Base-by-base conservation (phyloP, 2,888 invertebrate genomes). In the Tortrix viridana region DNA sequence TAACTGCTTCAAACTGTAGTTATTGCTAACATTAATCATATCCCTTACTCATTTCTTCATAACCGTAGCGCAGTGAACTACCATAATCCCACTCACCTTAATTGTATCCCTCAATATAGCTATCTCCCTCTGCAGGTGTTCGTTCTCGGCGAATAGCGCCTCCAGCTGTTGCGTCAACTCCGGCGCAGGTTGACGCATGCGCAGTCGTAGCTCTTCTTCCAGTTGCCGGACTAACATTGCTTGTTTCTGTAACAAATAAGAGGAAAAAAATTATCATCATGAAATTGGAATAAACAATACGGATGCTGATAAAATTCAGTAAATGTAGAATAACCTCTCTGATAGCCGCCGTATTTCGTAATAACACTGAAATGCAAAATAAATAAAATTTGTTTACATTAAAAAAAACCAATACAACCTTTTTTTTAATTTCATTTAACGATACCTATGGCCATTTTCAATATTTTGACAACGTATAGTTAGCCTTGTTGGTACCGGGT, bases 121-220 rank as follows among this genome's bases (percentile, higher is more conserved):
- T 74, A 98, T 97, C 92, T 98, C 98, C 75, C 98, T 94, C 76
- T 97, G 96, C 76, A 98, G 94, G 82, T 98, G 98, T 90, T 98
- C 98, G 84, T 98, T 98, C 87, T 98, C 98, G 53, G 96, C 95
- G 86, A 96, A 98, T 69, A 98, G 93, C 56, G 96, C 96, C 88
- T 98, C 97, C 92, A 98, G 94, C 89, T 98, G 98, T 83, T 97
- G 96, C 82, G 97, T 97, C 83, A 98, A 94, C 88, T 98, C 98
- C 69, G 97, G 95, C 79, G 97, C 97, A 1, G 98, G 97, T 70
- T 97, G 97, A 38, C 97, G 93, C 95, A 97, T 96, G 74, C 97
- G 93, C 89, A 97, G 93, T 79, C 98, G 93, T 63, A 98, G 92
- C 89, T 98, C 98, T 84, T 98, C 98, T 87, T 98, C 98, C 74